These are phyloP conservation scores for Julus scandinavius DNA, from an alignment of 2,888 invertebrate genomes.

Conservation along the genomic window DNA sequence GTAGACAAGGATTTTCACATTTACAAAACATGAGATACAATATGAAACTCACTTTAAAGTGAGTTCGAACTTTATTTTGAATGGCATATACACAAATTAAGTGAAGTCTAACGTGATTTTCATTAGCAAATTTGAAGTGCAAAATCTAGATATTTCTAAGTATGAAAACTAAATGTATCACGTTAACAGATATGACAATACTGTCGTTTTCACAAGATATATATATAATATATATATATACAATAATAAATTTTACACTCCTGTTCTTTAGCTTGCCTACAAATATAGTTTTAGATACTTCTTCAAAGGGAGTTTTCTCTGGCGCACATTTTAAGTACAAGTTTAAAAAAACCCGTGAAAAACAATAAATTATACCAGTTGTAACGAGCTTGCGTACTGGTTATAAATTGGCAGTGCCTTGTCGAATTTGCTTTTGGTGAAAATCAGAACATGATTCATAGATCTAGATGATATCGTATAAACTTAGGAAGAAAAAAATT, in stretches of 20 bases:
- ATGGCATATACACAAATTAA: slow-evolving; percentile 27
- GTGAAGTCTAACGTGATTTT: slow-evolving; percentile 45
- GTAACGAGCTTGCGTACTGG: neutral
- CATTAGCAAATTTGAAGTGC: slow-evolving; percentile 40
- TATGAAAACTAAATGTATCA: slow-evolving; percentile 46
- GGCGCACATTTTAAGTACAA: slow-evolving; percentile 41
- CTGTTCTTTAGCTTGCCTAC: neutral
- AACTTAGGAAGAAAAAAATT: neutral
- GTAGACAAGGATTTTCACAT: slow-evolving; percentile 1
- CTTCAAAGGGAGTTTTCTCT: slow-evolving; percentile 20
- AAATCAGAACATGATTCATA: neutral
- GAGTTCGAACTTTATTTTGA: slow-evolving; percentile 20
- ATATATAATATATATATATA: slow-evolving; percentile 33
- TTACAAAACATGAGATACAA: neutral
- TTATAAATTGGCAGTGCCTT: neutral
- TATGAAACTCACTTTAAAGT: neutral
- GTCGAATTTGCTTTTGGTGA: neutral
- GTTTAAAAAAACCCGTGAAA: neutral
- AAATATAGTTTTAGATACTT: neutral
- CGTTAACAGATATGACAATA: slow-evolving; percentile 40
- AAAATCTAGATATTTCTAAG: slow-evolving; percentile 42
- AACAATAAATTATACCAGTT: slow-evolving; percentile 17
- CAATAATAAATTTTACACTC: slow-evolving; percentile 22
- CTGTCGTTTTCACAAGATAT: slow-evolving; percentile 35
- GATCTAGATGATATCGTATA: neutral